A percentile compares a stretch with the other conserved stretches of the same genome.
Conservation (phyloP, 2,113 vertebrate genomes). For the Arvicanthis niloticus region DNA sequence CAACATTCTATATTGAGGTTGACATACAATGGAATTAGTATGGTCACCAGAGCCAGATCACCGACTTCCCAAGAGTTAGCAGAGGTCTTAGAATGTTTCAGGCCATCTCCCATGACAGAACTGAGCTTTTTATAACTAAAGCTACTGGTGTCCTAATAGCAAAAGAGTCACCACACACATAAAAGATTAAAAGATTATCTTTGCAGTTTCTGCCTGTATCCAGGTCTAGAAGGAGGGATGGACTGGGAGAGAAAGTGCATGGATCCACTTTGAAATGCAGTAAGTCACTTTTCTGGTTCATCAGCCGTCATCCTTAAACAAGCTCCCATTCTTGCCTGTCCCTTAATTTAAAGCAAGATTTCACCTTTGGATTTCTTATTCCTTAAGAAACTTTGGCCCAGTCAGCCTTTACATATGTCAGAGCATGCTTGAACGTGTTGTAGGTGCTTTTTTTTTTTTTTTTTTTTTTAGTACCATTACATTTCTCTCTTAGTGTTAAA, state of each 20-base stretch:
- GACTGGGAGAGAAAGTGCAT: not conserved
- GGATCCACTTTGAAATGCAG: not conserved
- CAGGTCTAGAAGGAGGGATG: not conserved
- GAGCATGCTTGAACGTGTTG: not conserved
- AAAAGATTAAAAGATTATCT: not conserved
- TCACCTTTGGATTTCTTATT: not conserved
- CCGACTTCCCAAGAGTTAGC: not conserved
- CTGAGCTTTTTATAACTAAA: not conserved
- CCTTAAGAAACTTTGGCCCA: not conserved
- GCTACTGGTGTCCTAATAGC: not conserved
- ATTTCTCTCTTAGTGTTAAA: not conserved
- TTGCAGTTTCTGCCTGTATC: not conserved
- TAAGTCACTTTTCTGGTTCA: not conserved
- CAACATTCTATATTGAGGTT: not conserved
- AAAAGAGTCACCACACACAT: not conserved
- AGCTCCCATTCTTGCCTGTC: not conserved
- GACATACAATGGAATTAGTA: not conserved
- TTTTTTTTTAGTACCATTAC: not conserved
- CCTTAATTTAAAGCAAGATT: not conserved
- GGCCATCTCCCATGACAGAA: not conserved
- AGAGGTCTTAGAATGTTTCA: slow-evolving; percentile 35
- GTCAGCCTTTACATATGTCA: not conserved
- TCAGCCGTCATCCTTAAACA: not conserved
- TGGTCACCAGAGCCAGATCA: not conserved
- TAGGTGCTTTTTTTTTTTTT: not conserved